Percentiles rank a stretch among this genome's conserved stretches.
These are phyloP conservation scores for Latrodectus geometricus DNA, from an alignment of 1,140 invertebrate species.

Conservation along the genomic window DNA sequence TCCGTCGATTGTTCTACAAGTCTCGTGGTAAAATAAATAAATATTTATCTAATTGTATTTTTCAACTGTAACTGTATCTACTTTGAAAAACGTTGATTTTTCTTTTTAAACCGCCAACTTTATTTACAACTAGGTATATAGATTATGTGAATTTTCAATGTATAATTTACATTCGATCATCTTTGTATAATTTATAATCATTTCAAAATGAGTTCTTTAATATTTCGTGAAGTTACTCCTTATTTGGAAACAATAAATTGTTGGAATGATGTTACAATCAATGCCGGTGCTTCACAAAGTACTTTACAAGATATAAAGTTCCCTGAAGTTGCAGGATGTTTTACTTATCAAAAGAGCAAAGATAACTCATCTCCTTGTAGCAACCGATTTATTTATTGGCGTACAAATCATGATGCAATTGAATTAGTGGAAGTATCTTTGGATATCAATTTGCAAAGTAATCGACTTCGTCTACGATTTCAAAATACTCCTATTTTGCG, in stretches of 20 bases:
- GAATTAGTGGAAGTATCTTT: slow-evolving; percentile 91
- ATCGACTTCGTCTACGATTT: slow-evolving; percentile 84
- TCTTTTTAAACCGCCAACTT: background rate
- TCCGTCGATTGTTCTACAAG: too few relatives aligned
- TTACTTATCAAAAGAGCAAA: slow-evolving; percentile 78
- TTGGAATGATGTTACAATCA: slow-evolving; percentile 55
- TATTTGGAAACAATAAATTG: slow-evolving; percentile 35
- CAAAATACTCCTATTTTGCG: slow-evolving; percentile 86
- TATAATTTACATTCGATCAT: background rate
- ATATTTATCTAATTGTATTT: too few relatives aligned
- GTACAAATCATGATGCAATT: slow-evolving; percentile 84
- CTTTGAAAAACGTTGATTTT: background rate
- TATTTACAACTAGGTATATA: background rate
- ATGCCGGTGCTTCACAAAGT: slow-evolving; percentile 83
- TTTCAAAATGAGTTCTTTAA: slow-evolving; percentile 15
- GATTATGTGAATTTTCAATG: background rate
- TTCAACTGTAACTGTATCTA: slow-evolving; percentile 3
- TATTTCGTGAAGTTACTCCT: slow-evolving; percentile 48
- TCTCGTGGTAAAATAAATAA: too few relatives aligned
- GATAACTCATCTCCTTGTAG: slow-evolving; percentile 77
- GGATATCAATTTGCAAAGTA: slow-evolving; percentile 81
- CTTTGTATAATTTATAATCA: background rate
- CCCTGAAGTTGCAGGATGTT: slow-evolving; percentile 87
- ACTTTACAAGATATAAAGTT: slow-evolving; percentile 94
- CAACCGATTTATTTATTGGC: slow-evolving; percentile 90